phyloP scores from a whole-genome alignment of 2,888 invertebrate species.

The Amphipyra berbera region DNA sequence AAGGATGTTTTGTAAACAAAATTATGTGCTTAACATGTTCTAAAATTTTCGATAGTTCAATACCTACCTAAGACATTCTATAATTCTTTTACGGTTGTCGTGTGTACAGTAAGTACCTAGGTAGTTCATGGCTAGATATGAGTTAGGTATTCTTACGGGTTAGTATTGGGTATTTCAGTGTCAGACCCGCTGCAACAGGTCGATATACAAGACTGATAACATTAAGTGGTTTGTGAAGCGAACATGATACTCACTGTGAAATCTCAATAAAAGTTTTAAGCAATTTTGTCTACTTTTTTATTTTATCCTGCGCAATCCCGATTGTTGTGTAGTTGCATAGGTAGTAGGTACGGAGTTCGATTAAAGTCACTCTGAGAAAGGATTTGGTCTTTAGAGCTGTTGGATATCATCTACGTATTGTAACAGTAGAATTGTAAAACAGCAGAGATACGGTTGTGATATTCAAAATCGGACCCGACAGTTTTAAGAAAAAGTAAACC shows the following conservation, averaged over 20 bases:
- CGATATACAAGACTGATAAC: constrained; percentile 48
- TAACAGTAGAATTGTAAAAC: too few species aligned
- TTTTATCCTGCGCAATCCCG: background rate
- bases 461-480: too few species aligned
- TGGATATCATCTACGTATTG: too few species aligned
- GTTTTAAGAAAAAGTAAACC: too few species aligned
- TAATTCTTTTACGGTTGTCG: constrained; percentile 1
- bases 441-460: too few species aligned
- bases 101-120: constrained; percentile 15
- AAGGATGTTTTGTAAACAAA: too few species aligned
- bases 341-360: too few species aligned
- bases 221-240: constrained; percentile 34
- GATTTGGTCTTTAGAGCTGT: too few species aligned
- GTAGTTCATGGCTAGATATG: constrained; percentile 13
- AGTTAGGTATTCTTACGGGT: constrained; percentile 6
- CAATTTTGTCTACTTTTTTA: constrained; percentile 20
- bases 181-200: constrained; percentile 1
- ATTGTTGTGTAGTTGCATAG: too few species aligned
- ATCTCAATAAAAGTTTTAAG: constrained; percentile 44
- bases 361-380: too few species aligned
- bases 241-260: constrained; percentile 18
- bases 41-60: too few species aligned
- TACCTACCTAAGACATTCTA: background rate
- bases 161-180: background rate
- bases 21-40: too few species aligned